phyloP scores from a whole-genome alignment of 2,888 invertebrate species.

The Baronia brevicornis region DNA sequence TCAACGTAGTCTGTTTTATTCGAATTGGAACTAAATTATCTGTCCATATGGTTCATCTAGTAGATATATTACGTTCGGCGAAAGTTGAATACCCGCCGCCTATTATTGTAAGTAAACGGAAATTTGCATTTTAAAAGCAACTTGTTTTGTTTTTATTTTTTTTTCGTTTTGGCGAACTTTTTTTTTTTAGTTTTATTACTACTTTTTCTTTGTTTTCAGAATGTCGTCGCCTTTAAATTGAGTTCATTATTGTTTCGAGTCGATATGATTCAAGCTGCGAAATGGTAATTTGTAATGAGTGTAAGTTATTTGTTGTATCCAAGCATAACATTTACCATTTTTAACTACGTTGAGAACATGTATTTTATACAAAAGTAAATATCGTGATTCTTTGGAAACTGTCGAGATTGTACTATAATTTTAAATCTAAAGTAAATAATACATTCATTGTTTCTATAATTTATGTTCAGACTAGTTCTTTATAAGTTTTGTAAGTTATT shows the following conservation, averaged over 20 bases:
- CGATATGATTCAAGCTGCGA: not conserved
- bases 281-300: not conserved
- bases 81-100: slow-evolving; percentile 84
- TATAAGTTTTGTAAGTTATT: too few relatives aligned
- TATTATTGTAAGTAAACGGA: slow-evolving; percentile 83
- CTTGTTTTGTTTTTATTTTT: slow-evolving; percentile 20
- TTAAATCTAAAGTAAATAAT: too few relatives aligned
- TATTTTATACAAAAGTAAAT: too few relatives aligned
- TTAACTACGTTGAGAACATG: too few relatives aligned
- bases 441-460: too few relatives aligned
- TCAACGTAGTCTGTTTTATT: slow-evolving; percentile 41
- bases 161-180: slow-evolving; percentile 18
- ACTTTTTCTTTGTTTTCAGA: slow-evolving; percentile 23
- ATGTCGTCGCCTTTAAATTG: slow-evolving; percentile 13
- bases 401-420: too few relatives aligned
- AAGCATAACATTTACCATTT: too few relatives aligned
- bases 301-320: too few relatives aligned
- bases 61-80: slow-evolving; percentile 86
- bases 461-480: too few relatives aligned
- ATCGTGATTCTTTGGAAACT: too few relatives aligned
- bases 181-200: slow-evolving; percentile 17
- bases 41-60: slow-evolving; percentile 89
- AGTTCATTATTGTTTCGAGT: slow-evolving; percentile 13
- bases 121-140: slow-evolving; percentile 17
- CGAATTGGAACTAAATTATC: slow-evolving; percentile 59